Conservation (phyloP, 2,113 vertebrate genomes). For the Tapirus terrestris region DNA sequence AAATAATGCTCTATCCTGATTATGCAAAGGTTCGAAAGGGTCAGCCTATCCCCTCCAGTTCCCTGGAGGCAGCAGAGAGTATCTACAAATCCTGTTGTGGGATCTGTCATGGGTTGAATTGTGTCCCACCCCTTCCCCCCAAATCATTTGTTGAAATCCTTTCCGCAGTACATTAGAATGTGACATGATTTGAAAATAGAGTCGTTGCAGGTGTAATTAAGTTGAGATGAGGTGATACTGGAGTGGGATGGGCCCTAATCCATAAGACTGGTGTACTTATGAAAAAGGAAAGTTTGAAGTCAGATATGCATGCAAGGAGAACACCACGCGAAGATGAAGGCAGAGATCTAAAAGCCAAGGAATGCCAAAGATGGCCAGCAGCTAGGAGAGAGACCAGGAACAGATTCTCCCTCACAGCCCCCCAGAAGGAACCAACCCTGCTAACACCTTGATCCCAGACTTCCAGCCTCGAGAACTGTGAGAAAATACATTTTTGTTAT, state of each 20-base stretch:
- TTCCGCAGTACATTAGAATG: not conserved
- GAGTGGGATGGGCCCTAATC: not conserved
- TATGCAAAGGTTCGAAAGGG: not conserved
- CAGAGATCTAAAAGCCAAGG: not conserved
- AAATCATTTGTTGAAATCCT: not conserved
- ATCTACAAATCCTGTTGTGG: not conserved
- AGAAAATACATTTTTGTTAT: not conserved
- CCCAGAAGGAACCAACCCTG: not conserved
- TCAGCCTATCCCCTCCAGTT: not conserved
- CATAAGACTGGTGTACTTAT: not conserved
- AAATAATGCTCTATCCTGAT: not conserved
- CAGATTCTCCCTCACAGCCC: not conserved
- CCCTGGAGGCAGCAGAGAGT: not conserved
- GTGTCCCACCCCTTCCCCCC: too few relatives aligned
- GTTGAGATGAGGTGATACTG: not conserved
- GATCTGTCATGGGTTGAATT: not conserved
- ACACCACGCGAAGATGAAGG: not conserved
- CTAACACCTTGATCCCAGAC: not conserved
- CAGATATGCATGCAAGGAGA: fast-evolving
- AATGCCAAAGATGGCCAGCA: not conserved
- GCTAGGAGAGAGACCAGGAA: not conserved
- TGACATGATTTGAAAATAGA: not conserved
- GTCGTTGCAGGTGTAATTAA: not conserved
- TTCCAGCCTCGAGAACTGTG: not conserved
- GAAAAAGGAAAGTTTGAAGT: not conserved